Evolutionary conservation across 2,888 invertebrate genomes (phyloP), one percentile per base, ranked within the genome.

Genomic region (Stenolophus ochropezus): DNA sequence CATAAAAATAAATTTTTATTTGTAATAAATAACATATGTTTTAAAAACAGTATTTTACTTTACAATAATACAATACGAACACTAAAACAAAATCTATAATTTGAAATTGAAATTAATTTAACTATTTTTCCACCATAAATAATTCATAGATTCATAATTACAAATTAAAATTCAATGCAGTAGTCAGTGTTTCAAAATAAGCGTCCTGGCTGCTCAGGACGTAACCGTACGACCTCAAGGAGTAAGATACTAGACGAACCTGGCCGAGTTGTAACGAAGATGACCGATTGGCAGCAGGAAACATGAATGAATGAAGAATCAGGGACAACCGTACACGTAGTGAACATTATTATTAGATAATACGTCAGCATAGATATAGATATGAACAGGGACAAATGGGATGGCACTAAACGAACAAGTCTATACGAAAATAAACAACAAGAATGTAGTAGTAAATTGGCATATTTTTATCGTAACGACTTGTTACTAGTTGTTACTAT

Each of bases 301-400:
- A 74, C 21, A 74, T 74, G 74, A 51, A 74, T 56, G 56, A 56
- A 56, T 74, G 74, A 74, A 74, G 47, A 47, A 74, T 74, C 74
- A 74, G 20, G 74, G 74, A 74, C 74, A 74, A 56, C 21, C 56
- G 21, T 56, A 56, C 21, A 56, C 56, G 56, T 42, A 42, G 33
- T 42, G 74, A 74, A 74, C n/a, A 47, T 42, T 74, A 74, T 74
- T 74, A 74, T 74, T 74, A 74, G 47, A 14, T 56, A 20, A 21
- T 20, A 56, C 56, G 56, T 56, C 56, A 56, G 20, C 56, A 8
- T 42, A 42, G 33, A 42, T 42, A 8, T 6, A 8, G 33, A 42
- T 42, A 21, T 42, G 56, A 18, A 14, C 21, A 56, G 56, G 8
- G 8, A 14, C 2, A n/a, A 56, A 20, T 56, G 11, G 6, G 8